Evolutionary conservation across 2,797 vertebrate species (phyloP).

Genomic region (Acipenser oxyrinchus): DNA sequence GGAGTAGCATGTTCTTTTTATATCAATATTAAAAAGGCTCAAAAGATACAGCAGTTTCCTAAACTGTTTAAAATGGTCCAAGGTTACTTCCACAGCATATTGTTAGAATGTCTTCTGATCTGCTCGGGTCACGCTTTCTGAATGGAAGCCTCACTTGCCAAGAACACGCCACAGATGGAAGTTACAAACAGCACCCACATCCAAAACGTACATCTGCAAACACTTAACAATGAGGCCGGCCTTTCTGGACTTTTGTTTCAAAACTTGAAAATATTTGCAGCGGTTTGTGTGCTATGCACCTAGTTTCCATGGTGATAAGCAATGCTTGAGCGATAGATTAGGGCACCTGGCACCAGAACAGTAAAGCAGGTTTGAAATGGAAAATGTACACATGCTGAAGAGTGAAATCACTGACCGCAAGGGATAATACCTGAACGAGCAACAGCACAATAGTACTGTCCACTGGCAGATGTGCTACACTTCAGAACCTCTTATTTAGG

Average conservation of each 20-base stretch:
- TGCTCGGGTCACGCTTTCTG: slow-evolving; percentile 35
- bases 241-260: slow-evolving; percentile 49
- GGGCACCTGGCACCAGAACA: slow-evolving; percentile 35
- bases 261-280: slow-evolving; percentile 61
- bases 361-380: slow-evolving; percentile 33
- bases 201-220: slow-evolving; percentile 62
- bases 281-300: slow-evolving; percentile 53
- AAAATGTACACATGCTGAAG: slow-evolving; percentile 37
- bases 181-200: slow-evolving; percentile 62
- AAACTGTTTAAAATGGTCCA: slow-evolving; percentile 28
- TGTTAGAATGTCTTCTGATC: slow-evolving; percentile 37
- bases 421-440: too few relatives aligned
- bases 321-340: slow-evolving; percentile 33
- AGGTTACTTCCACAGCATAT: slow-evolving; percentile 39
- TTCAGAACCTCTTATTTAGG: too few relatives aligned
- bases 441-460: background rate
- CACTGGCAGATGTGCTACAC: too few relatives aligned
- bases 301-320: slow-evolving; percentile 62
- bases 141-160: slow-evolving; percentile 37
- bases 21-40: slow-evolving; percentile 24
- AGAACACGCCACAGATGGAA: slow-evolving; percentile 47
- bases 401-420: slow-evolving; percentile 22
- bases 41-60: slow-evolving; percentile 34
- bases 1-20: background rate
- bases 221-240: slow-evolving; percentile 46